Conservation (phyloP, 2,797 vertebrate species). For the Falco biarmicus region DNA sequence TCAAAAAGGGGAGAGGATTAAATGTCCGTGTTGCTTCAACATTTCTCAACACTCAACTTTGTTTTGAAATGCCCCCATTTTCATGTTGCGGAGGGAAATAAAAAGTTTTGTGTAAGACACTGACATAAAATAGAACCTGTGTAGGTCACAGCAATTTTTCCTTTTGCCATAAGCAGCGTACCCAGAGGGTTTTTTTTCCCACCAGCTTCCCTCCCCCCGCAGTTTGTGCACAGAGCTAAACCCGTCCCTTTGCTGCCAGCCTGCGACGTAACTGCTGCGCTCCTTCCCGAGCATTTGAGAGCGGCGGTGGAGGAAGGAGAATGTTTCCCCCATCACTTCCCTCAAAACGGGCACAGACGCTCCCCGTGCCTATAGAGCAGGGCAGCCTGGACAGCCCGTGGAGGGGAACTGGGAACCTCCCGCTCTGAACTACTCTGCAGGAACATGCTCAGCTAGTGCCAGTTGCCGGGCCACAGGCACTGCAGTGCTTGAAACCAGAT, state of each 20-base stretch:
- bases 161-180: neutral
- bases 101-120: neutral
- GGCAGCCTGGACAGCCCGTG: fast-evolving
- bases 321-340: fast-evolving
- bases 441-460: neutral
- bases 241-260: neutral
- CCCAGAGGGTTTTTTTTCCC: neutral
- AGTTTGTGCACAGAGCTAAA: neutral
- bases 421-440: neutral
- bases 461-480: neutral
- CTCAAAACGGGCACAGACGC: neutral
- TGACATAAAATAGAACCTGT: neutral
- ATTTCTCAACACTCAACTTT: neutral
- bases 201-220: neutral
- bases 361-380: neutral
- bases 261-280: neutral
- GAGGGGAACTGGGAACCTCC: neutral
- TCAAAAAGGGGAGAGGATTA: neutral
- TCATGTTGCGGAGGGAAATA: neutral
- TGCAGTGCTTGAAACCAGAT: neutral
- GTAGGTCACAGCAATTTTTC: slow-evolving; percentile 27
- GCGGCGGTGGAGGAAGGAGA: neutral
- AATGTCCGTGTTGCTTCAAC: neutral
- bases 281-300: neutral
- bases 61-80: neutral